Evolutionary conservation across 2,888 invertebrate species (phyloP).

Genomic region (Drosophila meridionalis): DNA sequence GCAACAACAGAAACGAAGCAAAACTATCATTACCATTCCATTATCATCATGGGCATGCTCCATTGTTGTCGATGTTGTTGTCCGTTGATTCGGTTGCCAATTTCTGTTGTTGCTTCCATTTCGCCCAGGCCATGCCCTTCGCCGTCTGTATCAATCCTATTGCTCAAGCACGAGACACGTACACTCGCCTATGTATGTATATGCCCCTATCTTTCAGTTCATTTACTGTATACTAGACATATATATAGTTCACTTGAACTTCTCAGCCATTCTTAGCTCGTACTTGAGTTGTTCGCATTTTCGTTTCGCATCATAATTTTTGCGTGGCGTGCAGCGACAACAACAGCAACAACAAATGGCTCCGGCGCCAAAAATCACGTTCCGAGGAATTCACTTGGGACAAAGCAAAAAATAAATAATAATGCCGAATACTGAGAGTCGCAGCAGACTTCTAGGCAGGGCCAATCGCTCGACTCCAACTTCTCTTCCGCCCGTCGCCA

Average conservation of each 20-base stretch:
- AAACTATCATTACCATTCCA: conserved; percentile 65
- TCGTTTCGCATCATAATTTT: conserved; percentile 81
- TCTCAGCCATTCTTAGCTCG: conserved; percentile 66
- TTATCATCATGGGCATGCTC: conserved; percentile 65
- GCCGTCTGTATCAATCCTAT: conserved; percentile 5
- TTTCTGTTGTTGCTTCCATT: conserved; percentile 36
- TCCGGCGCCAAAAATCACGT: conserved; percentile 71
- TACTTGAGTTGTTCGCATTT: conserved; percentile 62
- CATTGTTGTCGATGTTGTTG: conserved; percentile 48
- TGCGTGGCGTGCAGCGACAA: conserved; percentile 49
- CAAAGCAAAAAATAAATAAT: conserved; percentile 23
- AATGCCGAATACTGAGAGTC: conserved; percentile 41
- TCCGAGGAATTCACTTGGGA: conserved; percentile 42
- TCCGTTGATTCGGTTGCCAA: conserved; percentile 49
- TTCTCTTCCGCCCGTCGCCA: conserved; percentile 19
- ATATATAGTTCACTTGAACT: conserved; percentile 21
- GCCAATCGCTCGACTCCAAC: conserved; percentile 27
- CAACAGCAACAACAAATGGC: conserved; percentile 33
- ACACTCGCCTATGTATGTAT: conserved; percentile 14
- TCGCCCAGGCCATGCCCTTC: conserved; percentile 13
- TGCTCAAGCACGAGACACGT: conserved; percentile 31
- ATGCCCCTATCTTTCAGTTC: neutral
- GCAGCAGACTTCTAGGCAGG: conserved; percentile 51
- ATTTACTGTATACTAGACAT: conserved; percentile 4
- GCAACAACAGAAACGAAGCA: conserved; percentile 26